Base-by-base conservation (phyloP, 2,113 vertebrate species). In the Enhydra lutris region DNA sequence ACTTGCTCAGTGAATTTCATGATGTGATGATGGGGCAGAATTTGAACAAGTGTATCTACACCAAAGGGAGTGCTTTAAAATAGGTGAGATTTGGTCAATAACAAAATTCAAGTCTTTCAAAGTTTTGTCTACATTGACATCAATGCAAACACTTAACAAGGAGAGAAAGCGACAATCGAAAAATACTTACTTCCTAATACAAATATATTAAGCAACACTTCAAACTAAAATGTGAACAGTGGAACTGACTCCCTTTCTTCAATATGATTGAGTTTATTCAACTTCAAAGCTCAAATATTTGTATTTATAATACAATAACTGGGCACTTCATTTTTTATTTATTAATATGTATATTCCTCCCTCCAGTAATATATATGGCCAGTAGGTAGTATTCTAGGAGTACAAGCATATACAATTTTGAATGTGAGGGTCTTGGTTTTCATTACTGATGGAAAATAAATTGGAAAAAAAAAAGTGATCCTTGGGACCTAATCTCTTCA, bases 361-460 rank as follows among this genome's bases (percentile, higher is more conserved):
- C 3, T 93, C 39, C 52, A 18, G 0, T 59, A n/a, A 47, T 14
- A 76, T 0, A 45, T 13, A 4, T 42, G 20, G 0, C 0, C 8
- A 81, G 4, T 76, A 18, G 45, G 17, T 80, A 39, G 39, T 71
- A 85, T 95, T 85, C 26, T 91, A 86, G 78, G 55, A 7, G 14
- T 79, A 45, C 15, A 81, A 65, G 5, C 7, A 36, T 24, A 52
- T 2, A 85, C 4, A 55, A 12, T 88, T 69, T 79, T 47, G 29
- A 83, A 24, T 5, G 2, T 76, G 1, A 12, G 8, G 52, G 79
- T 90, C 17, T 67, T 92, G 6, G 9, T 93, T 91, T 95, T 65
- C 29, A 3, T 79, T 94, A 34, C 15, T 65, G 55, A 63, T 89
- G 13, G 4, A 11, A 65, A 12, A 83, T 39, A 74, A 61, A 0